Base-by-base conservation (phyloP, 2,797 vertebrate genomes). In the Notoglanidium macrostoma region DNA sequence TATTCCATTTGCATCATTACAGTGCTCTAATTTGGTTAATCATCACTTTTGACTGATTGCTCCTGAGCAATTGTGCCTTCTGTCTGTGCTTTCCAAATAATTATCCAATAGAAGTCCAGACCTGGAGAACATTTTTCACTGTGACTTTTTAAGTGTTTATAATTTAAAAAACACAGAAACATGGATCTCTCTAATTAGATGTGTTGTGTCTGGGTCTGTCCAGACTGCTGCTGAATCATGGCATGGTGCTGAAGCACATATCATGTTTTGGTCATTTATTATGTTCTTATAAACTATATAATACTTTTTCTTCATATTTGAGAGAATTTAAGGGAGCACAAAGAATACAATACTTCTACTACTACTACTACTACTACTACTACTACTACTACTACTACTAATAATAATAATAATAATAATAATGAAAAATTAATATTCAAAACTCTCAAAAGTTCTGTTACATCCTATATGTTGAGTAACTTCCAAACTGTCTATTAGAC, bases 1-100 rank as follows among this genome's bases (percentile, higher is more conserved):
- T 46, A 63, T 46, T 46, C 23, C 35, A 81, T 63, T 46, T 81
- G 14, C 7, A 81, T n/a, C 2, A 26, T 81, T n/a, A 81, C 23
- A 46, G 23, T 2, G 23, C 23, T 63, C 40, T 46, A 46, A 81
- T 81, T 63, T n/a, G 57, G 14, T 80, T 80, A 61, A 26, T 61
- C 12, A 44, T 23, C 79, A n/a, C 57, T 81, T 81, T 63, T 81
- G 79, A 63, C 35, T 46, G 35, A 81, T 81, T 81, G 40, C 12
- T 46, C 0, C 79, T 81, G 11, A 46, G 54, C 17, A 57, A 29
- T 35, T 78, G 19, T 21, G 51, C 46, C n/a, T 76, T 72, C 9
- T 35, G 70, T 12, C 44, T 21, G 72, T 23, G 72, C 23, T 49
- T 29, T 32, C 3, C 26, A 15, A 76, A 54, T 54, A 35, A 35